Percentiles rank a stretch among this genome's conserved stretches.
Conservation (phyloP, 92 coral and sea anemone species). For the Blastomussa wellsi region DNA sequence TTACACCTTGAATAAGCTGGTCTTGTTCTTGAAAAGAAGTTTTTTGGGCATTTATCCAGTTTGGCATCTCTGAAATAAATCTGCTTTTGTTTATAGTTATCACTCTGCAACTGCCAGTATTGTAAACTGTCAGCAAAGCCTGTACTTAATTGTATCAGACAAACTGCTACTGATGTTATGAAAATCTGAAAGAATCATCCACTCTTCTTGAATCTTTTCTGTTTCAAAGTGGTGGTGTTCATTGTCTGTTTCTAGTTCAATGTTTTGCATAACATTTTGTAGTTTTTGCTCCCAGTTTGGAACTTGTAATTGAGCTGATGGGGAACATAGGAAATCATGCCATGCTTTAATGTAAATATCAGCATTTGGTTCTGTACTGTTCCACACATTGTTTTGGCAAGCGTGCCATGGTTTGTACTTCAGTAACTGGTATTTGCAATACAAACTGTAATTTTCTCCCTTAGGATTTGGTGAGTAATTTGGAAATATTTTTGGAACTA, state of each 20-base stretch:
- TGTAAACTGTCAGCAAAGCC: no score
- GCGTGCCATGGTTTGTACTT: conserved; percentile 65
- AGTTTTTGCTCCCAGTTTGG: no score
- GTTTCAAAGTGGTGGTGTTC: no score
- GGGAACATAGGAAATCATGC: no score
- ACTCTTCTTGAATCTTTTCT: not conserved
- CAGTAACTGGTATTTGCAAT: conserved; percentile 55
- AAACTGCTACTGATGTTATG: no score
- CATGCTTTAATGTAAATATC: conserved; percentile 29
- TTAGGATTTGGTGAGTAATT: no score
- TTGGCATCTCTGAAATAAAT: conserved; percentile 64
- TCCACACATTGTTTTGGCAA: conserved; percentile 60
- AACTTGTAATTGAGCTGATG: no score
- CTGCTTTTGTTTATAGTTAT: conserved; percentile 54
- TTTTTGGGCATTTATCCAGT: conserved; percentile 44
- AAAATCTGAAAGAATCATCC: conserved; percentile 65
- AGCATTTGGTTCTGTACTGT: conserved; percentile 35
- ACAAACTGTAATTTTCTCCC: conserved; percentile 55
- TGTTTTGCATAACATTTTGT: no score
- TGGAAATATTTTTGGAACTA: no score
- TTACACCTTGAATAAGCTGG: conserved; percentile 6
- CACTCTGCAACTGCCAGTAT: no score
- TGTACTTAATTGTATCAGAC: no score
- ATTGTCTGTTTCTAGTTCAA: conserved; percentile 17
- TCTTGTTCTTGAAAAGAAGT: not conserved